A percentile compares a stretch with the other conserved stretches of the same genome.
These are phyloP conservation scores for Neoaliturus tenellus DNA, from an alignment of 2,888 invertebrate genomes.

Conservation along the genomic window DNA sequence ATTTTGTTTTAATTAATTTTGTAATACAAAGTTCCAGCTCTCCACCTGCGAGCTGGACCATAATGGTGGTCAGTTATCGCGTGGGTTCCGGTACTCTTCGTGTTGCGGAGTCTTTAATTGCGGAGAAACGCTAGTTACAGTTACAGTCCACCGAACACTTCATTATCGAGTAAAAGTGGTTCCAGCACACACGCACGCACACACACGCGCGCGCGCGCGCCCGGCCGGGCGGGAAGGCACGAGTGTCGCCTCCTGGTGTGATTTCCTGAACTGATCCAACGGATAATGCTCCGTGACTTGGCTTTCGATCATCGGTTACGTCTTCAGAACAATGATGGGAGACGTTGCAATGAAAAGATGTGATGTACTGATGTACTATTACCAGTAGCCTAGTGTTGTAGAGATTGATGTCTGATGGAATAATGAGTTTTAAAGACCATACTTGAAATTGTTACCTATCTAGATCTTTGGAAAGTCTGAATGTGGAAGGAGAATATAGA, in stretches of 20 bases:
- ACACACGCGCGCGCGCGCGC: neutral
- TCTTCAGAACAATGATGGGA: neutral
- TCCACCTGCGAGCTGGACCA: too few relatives aligned
- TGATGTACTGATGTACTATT: too few relatives aligned
- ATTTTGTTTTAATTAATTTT: too few relatives aligned
- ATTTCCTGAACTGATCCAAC: constrained; percentile 2
- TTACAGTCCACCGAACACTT: constrained; percentile 24
- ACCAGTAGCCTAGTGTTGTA: too few relatives aligned
- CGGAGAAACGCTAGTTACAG: constrained; percentile 13
- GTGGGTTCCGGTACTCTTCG: neutral
- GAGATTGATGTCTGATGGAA: too few relatives aligned
- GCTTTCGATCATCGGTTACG: neutral
- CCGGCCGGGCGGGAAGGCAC: neutral
- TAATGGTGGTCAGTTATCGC: neutral
- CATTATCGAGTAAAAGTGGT: constrained; percentile 17
- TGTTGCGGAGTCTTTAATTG: neutral
- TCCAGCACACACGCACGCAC: neutral
- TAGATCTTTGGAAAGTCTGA: too few relatives aligned
- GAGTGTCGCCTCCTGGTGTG: neutral
- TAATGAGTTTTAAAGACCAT: too few relatives aligned
- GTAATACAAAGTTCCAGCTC: too few relatives aligned
- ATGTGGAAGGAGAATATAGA: too few relatives aligned
- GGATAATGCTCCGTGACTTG: neutral
- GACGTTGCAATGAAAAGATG: too few relatives aligned
- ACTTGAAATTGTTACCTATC: too few relatives aligned